These are phyloP conservation scores for Papilio xuthus DNA, from an alignment of 1,140 invertebrate genomes.

Conservation along the genomic window DNA sequence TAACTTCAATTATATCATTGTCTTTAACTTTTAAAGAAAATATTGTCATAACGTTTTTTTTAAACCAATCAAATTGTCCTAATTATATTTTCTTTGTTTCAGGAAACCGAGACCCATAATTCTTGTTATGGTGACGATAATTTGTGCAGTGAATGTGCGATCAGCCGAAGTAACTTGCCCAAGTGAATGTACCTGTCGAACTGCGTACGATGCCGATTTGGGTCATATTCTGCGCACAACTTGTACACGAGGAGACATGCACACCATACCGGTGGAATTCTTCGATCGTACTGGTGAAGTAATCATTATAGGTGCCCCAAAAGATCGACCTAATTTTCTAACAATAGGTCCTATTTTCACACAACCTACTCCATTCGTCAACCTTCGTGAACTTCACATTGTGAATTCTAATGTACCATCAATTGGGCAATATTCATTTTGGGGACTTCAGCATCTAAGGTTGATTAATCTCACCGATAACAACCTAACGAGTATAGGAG, in stretches of 20 bases:
- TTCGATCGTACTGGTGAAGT: constrained; percentile 85
- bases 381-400: constrained; percentile 89
- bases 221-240: constrained; percentile 50
- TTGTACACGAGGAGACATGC: constrained; percentile 84
- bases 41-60: background rate
- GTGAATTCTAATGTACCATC: constrained; percentile 89
- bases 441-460: constrained; percentile 86
- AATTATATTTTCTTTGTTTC: constrained; percentile 56
- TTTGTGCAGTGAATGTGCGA: constrained; percentile 40
- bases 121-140: constrained; percentile 45
- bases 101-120: constrained; percentile 48
- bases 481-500: constrained; percentile 88
- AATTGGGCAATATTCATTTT: constrained; percentile 90
- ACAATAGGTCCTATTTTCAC: constrained; percentile 89
- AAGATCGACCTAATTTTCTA: constrained; percentile 83
- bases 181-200: constrained; percentile 60
- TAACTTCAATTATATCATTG: background rate
- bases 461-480: constrained; percentile 89
- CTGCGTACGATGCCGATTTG: constrained; percentile 47
- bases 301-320: constrained; percentile 86
- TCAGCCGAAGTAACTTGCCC: constrained; percentile 62
- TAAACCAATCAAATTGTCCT: background rate
- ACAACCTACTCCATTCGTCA: constrained; percentile 81
- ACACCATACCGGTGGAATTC: constrained; percentile 82
- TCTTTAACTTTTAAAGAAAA: background rate